Evolutionary conservation across 2,797 vertebrate genomes (phyloP).

Genomic region (Hemibagrus guttatus): DNA sequence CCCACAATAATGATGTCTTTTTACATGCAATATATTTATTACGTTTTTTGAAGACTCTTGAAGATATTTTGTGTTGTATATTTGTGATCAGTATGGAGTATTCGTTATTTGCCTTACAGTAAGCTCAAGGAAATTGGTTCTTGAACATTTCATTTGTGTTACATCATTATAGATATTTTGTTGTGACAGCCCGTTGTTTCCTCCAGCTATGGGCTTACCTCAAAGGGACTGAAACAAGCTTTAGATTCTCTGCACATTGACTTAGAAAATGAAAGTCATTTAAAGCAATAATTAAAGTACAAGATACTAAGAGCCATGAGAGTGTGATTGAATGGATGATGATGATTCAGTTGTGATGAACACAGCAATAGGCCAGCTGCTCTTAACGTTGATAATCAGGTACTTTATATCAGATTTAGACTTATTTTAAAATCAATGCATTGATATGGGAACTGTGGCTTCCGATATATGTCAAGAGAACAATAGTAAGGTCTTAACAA

Average conservation of each 20-base stretch:
- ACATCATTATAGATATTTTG: constrained; percentile 35
- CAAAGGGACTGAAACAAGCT: constrained; percentile 40
- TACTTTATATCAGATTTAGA: constrained; percentile 59
- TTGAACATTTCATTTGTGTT: constrained; percentile 37
- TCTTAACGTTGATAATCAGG: constrained; percentile 60
- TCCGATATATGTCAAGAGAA: neutral
- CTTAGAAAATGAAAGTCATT: constrained; percentile 35
- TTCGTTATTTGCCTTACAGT: constrained; percentile 67
- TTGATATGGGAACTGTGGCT: constrained; percentile 32
- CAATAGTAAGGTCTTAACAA: constrained; percentile 31
- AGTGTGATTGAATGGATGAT: constrained; percentile 46
- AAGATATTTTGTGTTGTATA: constrained; percentile 48
- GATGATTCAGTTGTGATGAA: constrained; percentile 56
- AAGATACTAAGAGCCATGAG: constrained; percentile 42
- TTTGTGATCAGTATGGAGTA: constrained; percentile 36
- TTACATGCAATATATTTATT: constrained; percentile 60
- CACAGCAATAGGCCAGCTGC: constrained; percentile 59
- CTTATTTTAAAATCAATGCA: constrained; percentile 6
- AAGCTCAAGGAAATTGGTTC: constrained; percentile 53
- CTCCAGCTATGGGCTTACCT: constrained; percentile 57
- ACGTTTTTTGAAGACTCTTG: constrained; percentile 41
- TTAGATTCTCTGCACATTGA: constrained; percentile 54
- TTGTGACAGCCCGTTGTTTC: constrained; percentile 24
- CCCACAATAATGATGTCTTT: constrained; percentile 32
- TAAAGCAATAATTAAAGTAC: constrained; percentile 71